Evolutionary conservation across 2,113 vertebrate species (phyloP).

Genomic region (Falcunculus frontatus): DNA sequence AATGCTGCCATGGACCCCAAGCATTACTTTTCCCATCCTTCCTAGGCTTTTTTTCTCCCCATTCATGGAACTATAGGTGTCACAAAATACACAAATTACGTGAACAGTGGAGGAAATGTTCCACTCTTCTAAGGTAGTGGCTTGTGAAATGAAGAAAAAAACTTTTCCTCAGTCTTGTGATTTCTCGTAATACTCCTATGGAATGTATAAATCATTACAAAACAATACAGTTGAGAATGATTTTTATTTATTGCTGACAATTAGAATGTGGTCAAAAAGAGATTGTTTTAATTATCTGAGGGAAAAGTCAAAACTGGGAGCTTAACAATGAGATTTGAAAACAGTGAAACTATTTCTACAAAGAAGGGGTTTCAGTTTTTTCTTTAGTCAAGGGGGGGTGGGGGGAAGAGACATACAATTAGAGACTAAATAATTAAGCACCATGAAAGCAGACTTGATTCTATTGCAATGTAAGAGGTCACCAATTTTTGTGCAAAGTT

Average conservation of each 20-base stretch:
- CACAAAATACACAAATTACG: background rate
- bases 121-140: background rate
- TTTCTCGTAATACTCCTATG: background rate
- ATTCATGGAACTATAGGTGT: background rate
- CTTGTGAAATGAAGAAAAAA: background rate
- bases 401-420: background rate
- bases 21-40: background rate
- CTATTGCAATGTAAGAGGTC: background rate
- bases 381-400: background rate
- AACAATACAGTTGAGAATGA: background rate
- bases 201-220: background rate
- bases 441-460: background rate
- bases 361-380: background rate
- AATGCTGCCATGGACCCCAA: background rate
- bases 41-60: background rate
- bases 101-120: background rate
- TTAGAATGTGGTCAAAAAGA: background rate
- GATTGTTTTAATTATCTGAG: background rate
- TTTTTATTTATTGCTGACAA: conserved; percentile 43
- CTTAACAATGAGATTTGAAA: background rate
- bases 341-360: background rate
- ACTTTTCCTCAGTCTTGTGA: background rate
- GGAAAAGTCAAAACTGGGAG: background rate
- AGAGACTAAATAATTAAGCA: background rate
- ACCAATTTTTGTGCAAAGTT: background rate